Evolutionary conservation across 2,113 vertebrate species (phyloP).

Genomic region (Perca schrenkii): DNA sequence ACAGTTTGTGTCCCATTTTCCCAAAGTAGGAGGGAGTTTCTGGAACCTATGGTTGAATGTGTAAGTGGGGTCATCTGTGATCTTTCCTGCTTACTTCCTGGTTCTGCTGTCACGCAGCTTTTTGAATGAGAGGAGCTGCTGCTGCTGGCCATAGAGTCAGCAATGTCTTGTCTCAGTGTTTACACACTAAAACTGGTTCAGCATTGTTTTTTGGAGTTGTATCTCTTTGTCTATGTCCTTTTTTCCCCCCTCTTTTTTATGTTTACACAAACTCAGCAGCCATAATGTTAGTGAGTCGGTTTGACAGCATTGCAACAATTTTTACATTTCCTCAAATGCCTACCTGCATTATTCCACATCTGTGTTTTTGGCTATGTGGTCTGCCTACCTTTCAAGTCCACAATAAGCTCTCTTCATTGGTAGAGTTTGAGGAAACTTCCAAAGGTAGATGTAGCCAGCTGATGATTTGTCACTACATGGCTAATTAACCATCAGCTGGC

Average conservation of each 20-base stretch:
- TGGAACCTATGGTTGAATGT: slow-evolving; percentile 18
- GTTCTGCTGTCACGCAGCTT: slow-evolving; percentile 3
- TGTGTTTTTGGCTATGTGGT: background rate
- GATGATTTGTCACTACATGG: slow-evolving; percentile 17
- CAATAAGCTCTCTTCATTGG: background rate
- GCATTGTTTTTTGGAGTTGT: background rate
- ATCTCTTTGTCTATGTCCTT: background rate
- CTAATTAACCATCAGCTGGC: slow-evolving; percentile 8
- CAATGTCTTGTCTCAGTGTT: background rate
- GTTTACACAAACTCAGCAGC: background rate
- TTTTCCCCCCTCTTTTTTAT: too few species aligned
- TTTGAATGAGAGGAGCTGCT: slow-evolving; percentile 6
- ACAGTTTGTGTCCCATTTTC: slow-evolving; percentile 9
- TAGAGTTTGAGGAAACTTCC: background rate
- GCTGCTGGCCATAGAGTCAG: background rate
- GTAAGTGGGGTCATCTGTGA: background rate
- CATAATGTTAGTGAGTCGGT: background rate
- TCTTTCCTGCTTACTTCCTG: slow-evolving; percentile 24
- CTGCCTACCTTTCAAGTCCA: background rate
- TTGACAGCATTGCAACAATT: background rate
- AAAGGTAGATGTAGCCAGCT: background rate
- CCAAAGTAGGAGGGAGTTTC: background rate
- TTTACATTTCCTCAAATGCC: background rate
- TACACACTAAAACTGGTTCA: background rate
- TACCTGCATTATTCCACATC: background rate